These are phyloP conservation scores for Eumacrocentrus americanus DNA, from an alignment of 2,888 invertebrate genomes.

Conservation along the genomic window DNA sequence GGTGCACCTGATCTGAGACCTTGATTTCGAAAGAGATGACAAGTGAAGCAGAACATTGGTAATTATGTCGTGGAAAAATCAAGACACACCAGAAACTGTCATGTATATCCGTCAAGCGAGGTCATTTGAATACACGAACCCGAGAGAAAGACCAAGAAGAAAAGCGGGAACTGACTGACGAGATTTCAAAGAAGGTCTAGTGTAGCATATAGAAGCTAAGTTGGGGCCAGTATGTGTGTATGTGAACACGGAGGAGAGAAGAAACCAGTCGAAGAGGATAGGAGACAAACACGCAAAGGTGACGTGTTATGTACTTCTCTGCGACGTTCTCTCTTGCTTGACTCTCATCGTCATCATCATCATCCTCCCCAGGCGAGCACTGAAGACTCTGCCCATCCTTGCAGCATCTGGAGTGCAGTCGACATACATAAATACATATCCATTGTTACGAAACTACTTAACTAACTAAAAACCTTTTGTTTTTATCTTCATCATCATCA, in stretches of 20 bases:
- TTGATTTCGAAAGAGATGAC: background rate
- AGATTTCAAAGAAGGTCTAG: slow-evolving; percentile 2
- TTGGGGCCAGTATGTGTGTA: background rate
- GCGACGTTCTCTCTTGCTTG: slow-evolving; percentile 31
- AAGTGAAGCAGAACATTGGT: background rate
- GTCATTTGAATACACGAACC: slow-evolving; percentile 4
- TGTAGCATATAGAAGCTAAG: background rate
- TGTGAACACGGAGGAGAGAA: slow-evolving; percentile 29
- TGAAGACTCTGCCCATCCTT: no score
- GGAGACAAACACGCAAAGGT: slow-evolving; percentile 59
- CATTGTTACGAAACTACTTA: background rate
- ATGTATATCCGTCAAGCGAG: background rate
- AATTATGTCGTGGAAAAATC: background rate
- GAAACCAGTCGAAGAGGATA: slow-evolving; percentile 56
- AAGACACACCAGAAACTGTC: background rate
- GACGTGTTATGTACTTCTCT: slow-evolving; percentile 49
- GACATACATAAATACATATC: background rate
- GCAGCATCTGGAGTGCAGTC: slow-evolving; percentile 6
- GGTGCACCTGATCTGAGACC: background rate
- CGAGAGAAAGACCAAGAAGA: background rate
- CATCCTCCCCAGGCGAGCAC: background rate
- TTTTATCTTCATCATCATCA: background rate
- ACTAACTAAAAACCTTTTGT: background rate
- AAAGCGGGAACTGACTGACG: background rate
- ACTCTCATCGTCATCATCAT: background rate